Base-by-base conservation (phyloP, 2,797 vertebrate species). In the Bradypodion pumilum region DNA sequence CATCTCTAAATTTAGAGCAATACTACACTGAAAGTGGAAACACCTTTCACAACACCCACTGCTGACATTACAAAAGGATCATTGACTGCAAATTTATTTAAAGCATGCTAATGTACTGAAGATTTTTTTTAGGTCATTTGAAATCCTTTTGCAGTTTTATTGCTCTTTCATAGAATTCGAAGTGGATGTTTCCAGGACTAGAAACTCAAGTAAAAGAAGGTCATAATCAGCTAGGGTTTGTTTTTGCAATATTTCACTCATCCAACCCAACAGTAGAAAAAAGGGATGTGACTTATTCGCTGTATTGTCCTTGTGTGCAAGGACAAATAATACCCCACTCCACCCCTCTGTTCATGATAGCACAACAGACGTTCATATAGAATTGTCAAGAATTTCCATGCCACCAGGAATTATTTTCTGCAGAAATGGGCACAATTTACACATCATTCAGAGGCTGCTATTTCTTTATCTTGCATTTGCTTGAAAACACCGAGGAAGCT, bases 1-100 rank as follows among this genome's bases (percentile, higher is more conserved):
- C 27, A 80, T 62, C 13, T 32, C 74, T 92, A 89, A 74, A 91
- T 91, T 93, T 89, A 49, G 8, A 91, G 85, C 21, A 60, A 76
- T 78, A 86, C 32, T 66, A 29, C 40, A 6, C 56, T 3, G 16
- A 0, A 37, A 87, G 29, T 76, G 3, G 59, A 91, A 90, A 88
- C 35, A 42, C 15, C 56, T 73, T 29, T 79, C 68, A 70, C 70
- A 89, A 91, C 42, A 44, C 3, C 42, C 66, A 25, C 70, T 44
- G 73, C 81, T 87, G 69, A 60, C 80, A 85, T 81, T 81, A 74
- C 25, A 85, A 32, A 91, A 83, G 85, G 56, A 87, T 8, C 89
- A 25, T 46, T 88, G 62, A 80, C 37, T 66, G 29, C 86, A 90
- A 82, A 80, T 60, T 40, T 59, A 32, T 88, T 89, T 90, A n/a